Evolutionary conservation across 2,797 vertebrate genomes (phyloP), one percentile per base, ranked within the genome.

Genomic region (Coluber constrictor): DNA sequence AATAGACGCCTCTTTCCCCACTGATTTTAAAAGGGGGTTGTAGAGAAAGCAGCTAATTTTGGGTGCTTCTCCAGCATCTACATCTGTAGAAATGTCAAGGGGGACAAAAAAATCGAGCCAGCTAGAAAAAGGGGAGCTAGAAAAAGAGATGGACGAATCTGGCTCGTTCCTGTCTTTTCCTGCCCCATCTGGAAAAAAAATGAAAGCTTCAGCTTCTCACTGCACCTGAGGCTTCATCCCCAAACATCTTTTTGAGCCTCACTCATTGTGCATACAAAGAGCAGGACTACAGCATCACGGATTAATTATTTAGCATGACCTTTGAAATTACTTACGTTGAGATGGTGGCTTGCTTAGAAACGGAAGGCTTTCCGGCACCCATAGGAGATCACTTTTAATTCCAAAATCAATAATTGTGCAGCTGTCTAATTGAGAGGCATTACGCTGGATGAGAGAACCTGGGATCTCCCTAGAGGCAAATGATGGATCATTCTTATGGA

Each of bases 301-400:
- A 61, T 90, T 90, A n/a, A 63, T 91, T 60, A n/a, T 25, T 54
- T 60, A n/a, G 25, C 37, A 25, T 79, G 70, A 20, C 70, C 18
- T 23, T 79, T 37, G 70, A 79, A 79, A 79, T 79, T 20, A 43
- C 16, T 27, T 47, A 12, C 3, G 37, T 57, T 23, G 61, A 91
- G 47, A 20, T 10, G 20, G 27, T 5, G 20, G 25, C 37, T 27
- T n/a, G 11, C 54, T 27, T 70, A 88, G 55, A 91, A 70, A 23
- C 3, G 4, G 0, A 0, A 87, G 2, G 0, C 2, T 25, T 87
- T 61, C 32, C n/a, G 3, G 16, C 60, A 37, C 2, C 32, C 32
- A 7, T 18, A 51, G 16, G 20, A 89, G 25, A 59, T 20, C 10
- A 74, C 54, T 29, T 32, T 37, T 54, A 3, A 20, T 54, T 56